These are phyloP conservation scores for Platyura marginata DNA, from an alignment of 1,140 invertebrate species.

Conservation along the genomic window DNA sequence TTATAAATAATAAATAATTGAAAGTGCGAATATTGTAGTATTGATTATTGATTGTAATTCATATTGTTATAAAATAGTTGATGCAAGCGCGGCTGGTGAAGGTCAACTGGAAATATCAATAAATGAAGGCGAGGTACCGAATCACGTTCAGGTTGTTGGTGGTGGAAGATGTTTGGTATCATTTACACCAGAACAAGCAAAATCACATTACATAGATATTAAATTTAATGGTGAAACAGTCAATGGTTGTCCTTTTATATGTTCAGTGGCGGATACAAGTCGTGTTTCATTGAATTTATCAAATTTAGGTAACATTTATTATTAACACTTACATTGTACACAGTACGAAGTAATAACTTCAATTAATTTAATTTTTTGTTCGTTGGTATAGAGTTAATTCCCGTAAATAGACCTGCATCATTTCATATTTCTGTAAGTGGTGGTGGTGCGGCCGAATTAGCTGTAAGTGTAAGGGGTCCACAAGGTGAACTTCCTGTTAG, in stretches of 20 bases:
- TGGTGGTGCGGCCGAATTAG: slow-evolving; percentile 66
- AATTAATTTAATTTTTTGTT: slow-evolving; percentile 16
- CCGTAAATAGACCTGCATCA: slow-evolving; percentile 67
- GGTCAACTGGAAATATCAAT: slow-evolving; percentile 95
- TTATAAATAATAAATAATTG: background rate
- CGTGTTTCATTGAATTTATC: slow-evolving; percentile 57
- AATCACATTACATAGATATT: slow-evolving; percentile 90
- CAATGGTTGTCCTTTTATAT: slow-evolving; percentile 76
- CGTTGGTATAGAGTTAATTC: slow-evolving; percentile 49
- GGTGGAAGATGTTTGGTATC: slow-evolving; percentile 87
- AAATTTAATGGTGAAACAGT: slow-evolving; percentile 96
- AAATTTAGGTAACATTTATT: slow-evolving; percentile 25
- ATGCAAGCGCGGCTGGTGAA: slow-evolving; percentile 89
- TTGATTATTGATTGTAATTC: background rate
- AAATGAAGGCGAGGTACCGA: slow-evolving; percentile 94
- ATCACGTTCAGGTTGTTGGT: slow-evolving; percentile 90
- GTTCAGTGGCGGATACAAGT: slow-evolving; percentile 61
- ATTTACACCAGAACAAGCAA: slow-evolving; percentile 83
- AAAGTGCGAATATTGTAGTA: background rate
- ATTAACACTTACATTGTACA: background rate
- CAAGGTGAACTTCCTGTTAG: slow-evolving; percentile 66
- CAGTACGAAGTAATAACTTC: too few species aligned
- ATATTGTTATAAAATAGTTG: too few species aligned
- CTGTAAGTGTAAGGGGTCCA: slow-evolving; percentile 69
- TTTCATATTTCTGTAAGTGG: slow-evolving; percentile 82